Conservation (phyloP, 2,113 vertebrate species). For the Struthidea cinerea region DNA sequence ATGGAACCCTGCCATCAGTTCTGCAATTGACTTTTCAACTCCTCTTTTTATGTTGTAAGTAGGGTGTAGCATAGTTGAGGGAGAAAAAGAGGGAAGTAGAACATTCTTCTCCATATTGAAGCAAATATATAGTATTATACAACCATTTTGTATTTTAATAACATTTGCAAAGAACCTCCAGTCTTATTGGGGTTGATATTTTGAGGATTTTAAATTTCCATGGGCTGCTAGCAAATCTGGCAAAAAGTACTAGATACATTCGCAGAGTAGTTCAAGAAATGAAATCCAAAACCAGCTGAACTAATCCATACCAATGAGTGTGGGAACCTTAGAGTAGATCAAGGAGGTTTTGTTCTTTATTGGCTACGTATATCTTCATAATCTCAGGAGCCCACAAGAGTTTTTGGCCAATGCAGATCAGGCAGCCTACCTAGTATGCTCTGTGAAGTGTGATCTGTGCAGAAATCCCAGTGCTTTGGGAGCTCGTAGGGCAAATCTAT, state of each 20-base stretch:
- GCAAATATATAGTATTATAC: neutral
- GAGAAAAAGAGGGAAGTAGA: neutral
- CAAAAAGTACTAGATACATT: neutral
- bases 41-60: neutral
- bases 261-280: neutral
- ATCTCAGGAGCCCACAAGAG: neutral
- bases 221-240: neutral
- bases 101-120: neutral
- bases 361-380: neutral
- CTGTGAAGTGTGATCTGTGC: neutral
- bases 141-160: neutral
- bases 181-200: neutral
- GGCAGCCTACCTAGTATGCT: neutral
- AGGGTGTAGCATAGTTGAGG: neutral
- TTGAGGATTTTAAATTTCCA: neutral
- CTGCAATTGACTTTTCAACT: neutral
- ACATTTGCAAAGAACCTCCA: neutral
- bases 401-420: neutral
- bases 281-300: neutral
- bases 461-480: neutral
- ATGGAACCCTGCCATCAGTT: neutral
- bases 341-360: neutral
- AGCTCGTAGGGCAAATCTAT: neutral
- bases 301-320: neutral
- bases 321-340: neutral